These are phyloP conservation scores for Chymomyza amoena DNA, from an alignment of 2,888 invertebrate genomes.

Conservation along the genomic window DNA sequence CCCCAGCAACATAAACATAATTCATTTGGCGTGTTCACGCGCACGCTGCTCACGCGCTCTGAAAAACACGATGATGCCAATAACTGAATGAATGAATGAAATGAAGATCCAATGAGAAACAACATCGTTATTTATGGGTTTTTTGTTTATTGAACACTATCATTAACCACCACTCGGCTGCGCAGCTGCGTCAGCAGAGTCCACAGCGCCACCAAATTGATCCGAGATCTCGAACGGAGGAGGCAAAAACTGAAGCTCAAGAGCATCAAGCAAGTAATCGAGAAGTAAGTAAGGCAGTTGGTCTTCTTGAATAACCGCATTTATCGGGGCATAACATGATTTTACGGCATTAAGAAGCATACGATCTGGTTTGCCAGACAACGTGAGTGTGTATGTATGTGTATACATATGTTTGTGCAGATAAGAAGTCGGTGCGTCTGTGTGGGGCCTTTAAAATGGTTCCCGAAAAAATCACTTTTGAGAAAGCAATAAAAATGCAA, in stretches of 20 bases:
- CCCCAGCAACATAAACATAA: slow-evolving; percentile 37
- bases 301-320: slow-evolving; percentile 61
- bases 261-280: slow-evolving; percentile 18
- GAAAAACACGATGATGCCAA: slow-evolving; percentile 51
- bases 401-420: neutral
- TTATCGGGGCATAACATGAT: slow-evolving; percentile 69
- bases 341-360: slow-evolving; percentile 61
- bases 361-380: slow-evolving; percentile 16
- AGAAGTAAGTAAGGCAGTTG: slow-evolving; percentile 36
- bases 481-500: neutral
- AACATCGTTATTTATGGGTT: slow-evolving; percentile 32
- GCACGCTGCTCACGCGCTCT: slow-evolving; percentile 55
- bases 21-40: slow-evolving; percentile 47
- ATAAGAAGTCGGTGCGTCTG: neutral
- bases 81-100: slow-evolving; percentile 51
- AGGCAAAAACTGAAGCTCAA: slow-evolving; percentile 8
- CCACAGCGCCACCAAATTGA: slow-evolving; percentile 20
- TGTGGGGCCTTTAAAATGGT: neutral
- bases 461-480: neutral
- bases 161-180: neutral
- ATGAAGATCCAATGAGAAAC: slow-evolving; percentile 26
- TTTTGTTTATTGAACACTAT: slow-evolving; percentile 29
- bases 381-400: neutral
- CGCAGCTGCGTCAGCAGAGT: neutral
- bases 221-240: neutral